phyloP scores from a whole-genome alignment of 2,888 invertebrate species.

The Trissoscelio sp. region DNA sequence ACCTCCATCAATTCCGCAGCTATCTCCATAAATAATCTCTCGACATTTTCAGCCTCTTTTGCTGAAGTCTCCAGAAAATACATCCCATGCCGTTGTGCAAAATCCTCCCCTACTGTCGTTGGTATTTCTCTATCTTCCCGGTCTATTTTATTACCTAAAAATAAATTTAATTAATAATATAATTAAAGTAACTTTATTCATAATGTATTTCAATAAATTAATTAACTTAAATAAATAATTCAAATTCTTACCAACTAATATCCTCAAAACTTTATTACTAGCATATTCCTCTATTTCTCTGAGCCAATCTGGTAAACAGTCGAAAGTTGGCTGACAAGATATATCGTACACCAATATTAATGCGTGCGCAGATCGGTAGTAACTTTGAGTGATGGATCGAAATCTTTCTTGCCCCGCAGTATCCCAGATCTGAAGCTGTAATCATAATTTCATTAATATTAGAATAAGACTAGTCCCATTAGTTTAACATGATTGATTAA shows the following conservation, averaged over 20 bases:
- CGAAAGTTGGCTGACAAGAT: slow-evolving; percentile 98
- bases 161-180: slow-evolving; percentile 8
- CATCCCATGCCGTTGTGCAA: slow-evolving; percentile 98
- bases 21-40: slow-evolving; percentile 97
- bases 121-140: slow-evolving; percentile 98
- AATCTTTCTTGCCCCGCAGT: slow-evolving; percentile 99
- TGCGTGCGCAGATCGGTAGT: slow-evolving; percentile 98
- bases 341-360: slow-evolving; percentile 98
- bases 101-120: slow-evolving; percentile 96
- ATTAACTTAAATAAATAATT: not conserved
- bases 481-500: too few relatives aligned
- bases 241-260: slow-evolving; percentile 92
- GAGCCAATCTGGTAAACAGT: slow-evolving; percentile 98
- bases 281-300: slow-evolving; percentile 99
- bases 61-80: slow-evolving; percentile 99
- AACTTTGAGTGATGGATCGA: slow-evolving; percentile 98
- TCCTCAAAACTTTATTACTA: slow-evolving; percentile 95
- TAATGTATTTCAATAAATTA: not conserved
- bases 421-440: slow-evolving; percentile 98
- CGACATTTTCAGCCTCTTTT: slow-evolving; percentile 98
- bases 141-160: slow-evolving; percentile 97
- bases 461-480: too few relatives aligned
- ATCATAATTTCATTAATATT: too few relatives aligned
- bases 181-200: too few relatives aligned
- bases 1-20: slow-evolving; percentile 96